Conservation (phyloP, 2,888 invertebrate genomes). For the Diplolepis rosae region DNA sequence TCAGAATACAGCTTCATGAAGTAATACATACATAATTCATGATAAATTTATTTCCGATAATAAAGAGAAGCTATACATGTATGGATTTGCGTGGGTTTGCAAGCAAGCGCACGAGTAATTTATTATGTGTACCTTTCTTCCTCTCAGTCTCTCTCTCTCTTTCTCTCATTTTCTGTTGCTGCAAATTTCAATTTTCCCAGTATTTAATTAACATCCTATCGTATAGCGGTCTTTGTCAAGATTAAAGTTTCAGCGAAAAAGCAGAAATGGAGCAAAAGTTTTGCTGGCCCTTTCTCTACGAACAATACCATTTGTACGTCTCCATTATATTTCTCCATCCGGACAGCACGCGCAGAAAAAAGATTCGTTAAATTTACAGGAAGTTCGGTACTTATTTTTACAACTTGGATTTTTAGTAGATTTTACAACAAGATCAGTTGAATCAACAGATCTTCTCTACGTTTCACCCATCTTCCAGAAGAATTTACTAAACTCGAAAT, state of each 20-base stretch:
- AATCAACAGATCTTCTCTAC: too few species aligned
- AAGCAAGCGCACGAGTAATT: slow-evolving; percentile 1
- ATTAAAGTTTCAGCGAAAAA: neutral
- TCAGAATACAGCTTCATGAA: slow-evolving; percentile 3
- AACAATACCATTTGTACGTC: neutral
- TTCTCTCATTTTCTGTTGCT: too few species aligned
- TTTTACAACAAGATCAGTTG: too few species aligned
- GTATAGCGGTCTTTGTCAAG: neutral
- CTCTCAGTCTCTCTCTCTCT: too few species aligned
- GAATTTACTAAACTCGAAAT: too few species aligned
- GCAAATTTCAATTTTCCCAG: neutral
- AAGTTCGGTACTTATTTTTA: too few species aligned
- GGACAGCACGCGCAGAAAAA: too few species aligned
- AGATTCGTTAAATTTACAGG: too few species aligned
- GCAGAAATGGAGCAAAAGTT: neutral
- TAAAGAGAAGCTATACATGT: neutral
- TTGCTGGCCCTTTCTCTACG: neutral
- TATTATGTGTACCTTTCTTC: neutral
- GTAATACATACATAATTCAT: neutral
- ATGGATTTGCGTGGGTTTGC: neutral
- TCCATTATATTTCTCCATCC: neutral
- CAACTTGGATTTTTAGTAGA: too few species aligned
- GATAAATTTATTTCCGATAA: neutral
- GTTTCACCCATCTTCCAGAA: too few species aligned
- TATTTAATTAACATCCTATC: neutral